Evolutionary conservation across 1,140 invertebrate species (phyloP), one percentile per base, ranked within the genome.

Genomic region (Drosophila guanche): DNA sequence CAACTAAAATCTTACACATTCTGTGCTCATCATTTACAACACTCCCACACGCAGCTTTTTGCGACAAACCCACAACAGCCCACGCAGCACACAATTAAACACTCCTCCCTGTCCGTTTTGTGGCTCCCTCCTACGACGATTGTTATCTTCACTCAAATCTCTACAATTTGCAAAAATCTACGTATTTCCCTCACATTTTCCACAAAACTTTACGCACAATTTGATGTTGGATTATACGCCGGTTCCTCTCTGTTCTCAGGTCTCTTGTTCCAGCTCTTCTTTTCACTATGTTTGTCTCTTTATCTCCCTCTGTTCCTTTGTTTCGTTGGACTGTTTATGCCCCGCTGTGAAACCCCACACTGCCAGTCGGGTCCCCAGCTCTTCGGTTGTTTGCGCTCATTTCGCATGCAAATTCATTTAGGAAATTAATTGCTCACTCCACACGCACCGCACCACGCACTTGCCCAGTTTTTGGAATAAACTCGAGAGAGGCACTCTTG

Each of bases 381-480:
- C 8, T 47, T 29, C 22, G 37, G 25, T 72, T 81, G 73, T 83
- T 78, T 78, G 65, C 61, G 71, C 68, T 79, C 76, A 84, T 88
- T 88, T 88, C 45, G 83, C 78, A 88, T 88, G 84, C 83, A 88
- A 88, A 88, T 88, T 88, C 83, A 88, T 83, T 88, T 88, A 88
- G 83, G 76, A 83, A 88, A 88, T 88, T 88, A 88, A 88, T 88
- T 88, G 83, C 75, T 72, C 79, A 83, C 69, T 89, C 84, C 84
- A 69, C 40, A 70, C 12, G 41, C 7, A 33, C 29, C 29, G 54
- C 43, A 57, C 29, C 29, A 59, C 45, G 45, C 71, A 67, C 55
- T 75, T 75, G 50, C 61, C 71, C 48, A 54, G 27, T 67, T 53
- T 71, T 74, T 25, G 40, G 25, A 56, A 68, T 68, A 48, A 62